Conservation (phyloP, 2,888 invertebrate species). For the Melinaea marsaeus region DNA sequence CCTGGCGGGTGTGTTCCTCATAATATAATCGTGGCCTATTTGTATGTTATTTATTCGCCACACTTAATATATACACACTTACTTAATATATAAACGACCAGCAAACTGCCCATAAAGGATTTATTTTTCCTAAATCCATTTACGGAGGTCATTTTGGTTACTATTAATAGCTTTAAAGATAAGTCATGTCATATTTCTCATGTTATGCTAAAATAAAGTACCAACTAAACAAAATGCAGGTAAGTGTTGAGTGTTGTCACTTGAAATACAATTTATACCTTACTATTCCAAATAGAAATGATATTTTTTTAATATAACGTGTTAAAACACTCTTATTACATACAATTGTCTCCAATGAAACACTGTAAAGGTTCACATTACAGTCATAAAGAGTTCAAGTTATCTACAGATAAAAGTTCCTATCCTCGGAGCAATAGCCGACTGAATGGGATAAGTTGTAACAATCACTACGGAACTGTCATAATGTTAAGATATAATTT, state of each 20-base stretch:
- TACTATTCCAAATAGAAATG: not conserved
- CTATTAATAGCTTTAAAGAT: not conserved
- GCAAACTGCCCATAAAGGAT: slow-evolving; percentile 15
- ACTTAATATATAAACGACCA: slow-evolving; percentile 11
- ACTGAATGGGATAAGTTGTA: slow-evolving; percentile 27
- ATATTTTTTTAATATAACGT: not conserved
- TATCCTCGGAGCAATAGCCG: slow-evolving; percentile 20
- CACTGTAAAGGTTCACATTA: slow-evolving; percentile 5
- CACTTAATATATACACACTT: no score
- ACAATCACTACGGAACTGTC: slow-evolving; percentile 19
- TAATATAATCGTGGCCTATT: slow-evolving; percentile 17
- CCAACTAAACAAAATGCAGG: not conserved
- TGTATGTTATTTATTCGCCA: slow-evolving; percentile 11
- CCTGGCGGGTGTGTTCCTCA: slow-evolving; percentile 24
- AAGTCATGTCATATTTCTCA: no score
- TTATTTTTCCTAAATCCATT: slow-evolving; percentile 12
- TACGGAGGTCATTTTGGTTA: not conserved
- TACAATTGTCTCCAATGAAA: not conserved
- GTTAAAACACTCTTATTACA: not conserved
- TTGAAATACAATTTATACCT: no score
- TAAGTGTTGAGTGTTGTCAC: not conserved
- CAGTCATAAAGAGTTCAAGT: slow-evolving; percentile 12
- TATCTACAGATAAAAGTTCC: slow-evolving; percentile 17
- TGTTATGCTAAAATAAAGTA: not conserved
- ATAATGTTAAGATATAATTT: slow-evolving; percentile 29